These are phyloP conservation scores for Drosophila hawaiiensis DNA, from an alignment of 2,888 invertebrate species.

Conservation along the genomic window DNA sequence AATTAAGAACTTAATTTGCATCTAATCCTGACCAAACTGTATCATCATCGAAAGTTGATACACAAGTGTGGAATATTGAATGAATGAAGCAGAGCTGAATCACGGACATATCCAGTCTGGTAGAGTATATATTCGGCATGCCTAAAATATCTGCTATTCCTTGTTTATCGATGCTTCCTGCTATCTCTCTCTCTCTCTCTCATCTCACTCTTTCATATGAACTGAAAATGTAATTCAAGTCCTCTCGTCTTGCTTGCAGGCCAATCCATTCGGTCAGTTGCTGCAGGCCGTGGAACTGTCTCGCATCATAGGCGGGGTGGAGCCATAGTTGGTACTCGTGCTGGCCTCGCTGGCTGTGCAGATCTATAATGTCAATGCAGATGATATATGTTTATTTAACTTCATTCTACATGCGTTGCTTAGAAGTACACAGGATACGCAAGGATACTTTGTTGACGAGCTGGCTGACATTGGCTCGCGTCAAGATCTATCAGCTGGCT, in stretches of 20 bases:
- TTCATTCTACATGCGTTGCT: conserved; percentile 29
- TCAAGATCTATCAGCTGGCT: conserved; percentile 19
- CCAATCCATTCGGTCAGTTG: neutral
- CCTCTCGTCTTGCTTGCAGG: conserved; percentile 14
- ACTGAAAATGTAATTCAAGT: neutral
- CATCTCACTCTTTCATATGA: neutral
- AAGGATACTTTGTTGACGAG: too few relatives aligned
- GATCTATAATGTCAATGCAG: neutral
- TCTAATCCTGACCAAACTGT: neutral
- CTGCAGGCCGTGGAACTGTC: conserved; percentile 25
- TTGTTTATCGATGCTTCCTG: neutral
- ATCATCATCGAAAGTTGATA: neutral
- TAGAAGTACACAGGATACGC: conserved; percentile 24
- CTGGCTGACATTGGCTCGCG: too few relatives aligned
- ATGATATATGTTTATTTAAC: conserved; percentile 60
- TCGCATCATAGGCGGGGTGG: conserved; percentile 24
- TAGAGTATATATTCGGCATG: neutral
- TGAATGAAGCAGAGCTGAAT: too few relatives aligned
- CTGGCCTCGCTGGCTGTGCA: neutral
- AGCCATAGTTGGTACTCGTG: neutral
- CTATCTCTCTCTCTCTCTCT: neutral
- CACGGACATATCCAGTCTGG: neutral
- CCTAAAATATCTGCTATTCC: neutral
- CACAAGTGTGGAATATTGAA: neutral
- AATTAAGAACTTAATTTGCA: too few relatives aligned